Percentiles rank a stretch among this genome's conserved stretches.
Conservation (phyloP, 2,797 vertebrate genomes). For the Amblyopsis hoosieri region DNA sequence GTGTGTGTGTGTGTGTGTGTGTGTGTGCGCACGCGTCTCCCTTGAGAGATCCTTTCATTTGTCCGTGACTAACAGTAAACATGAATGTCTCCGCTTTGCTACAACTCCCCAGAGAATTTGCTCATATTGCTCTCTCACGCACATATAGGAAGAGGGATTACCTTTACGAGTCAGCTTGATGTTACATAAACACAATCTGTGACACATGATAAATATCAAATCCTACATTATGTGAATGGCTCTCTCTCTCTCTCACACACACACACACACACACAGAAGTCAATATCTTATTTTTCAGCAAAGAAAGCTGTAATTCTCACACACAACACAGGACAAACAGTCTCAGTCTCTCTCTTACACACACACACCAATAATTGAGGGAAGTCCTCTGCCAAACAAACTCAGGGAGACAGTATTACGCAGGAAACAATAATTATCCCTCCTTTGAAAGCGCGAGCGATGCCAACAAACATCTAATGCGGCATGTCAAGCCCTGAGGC, state of each 20-base stretch:
- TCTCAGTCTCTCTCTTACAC: neutral
- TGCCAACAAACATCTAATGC: slow-evolving; percentile 34
- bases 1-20: neutral
- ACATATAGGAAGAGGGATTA: no score
- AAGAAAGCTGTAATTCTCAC: neutral
- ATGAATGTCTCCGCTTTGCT: slow-evolving; percentile 19
- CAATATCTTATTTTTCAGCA: no score
- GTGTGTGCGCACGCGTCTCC: neutral
- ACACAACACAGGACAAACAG: neutral
- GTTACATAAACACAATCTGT: neutral
- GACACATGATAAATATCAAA: slow-evolving; percentile 6
- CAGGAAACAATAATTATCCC: slow-evolving; percentile 50
- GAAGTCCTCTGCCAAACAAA: slow-evolving; percentile 37
- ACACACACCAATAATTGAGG: slow-evolving; percentile 9
- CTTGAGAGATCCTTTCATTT: slow-evolving; percentile 27
- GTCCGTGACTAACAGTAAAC: slow-evolving; percentile 38
- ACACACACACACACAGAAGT: neutral
- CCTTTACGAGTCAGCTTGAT: no score
- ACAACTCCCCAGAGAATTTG: slow-evolving; percentile 26
- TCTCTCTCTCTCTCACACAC: neutral
- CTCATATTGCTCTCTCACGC: no score
- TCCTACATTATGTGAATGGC: neutral
- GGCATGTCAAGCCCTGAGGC: slow-evolving; percentile 51
- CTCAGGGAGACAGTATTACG: slow-evolving; percentile 19
- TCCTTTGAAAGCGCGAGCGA: slow-evolving; percentile 31